A percentile compares a stretch with the other conserved stretches of the same genome.
Conservation (phyloP, 2,888 invertebrate genomes). For the Andrena praecox region DNA sequence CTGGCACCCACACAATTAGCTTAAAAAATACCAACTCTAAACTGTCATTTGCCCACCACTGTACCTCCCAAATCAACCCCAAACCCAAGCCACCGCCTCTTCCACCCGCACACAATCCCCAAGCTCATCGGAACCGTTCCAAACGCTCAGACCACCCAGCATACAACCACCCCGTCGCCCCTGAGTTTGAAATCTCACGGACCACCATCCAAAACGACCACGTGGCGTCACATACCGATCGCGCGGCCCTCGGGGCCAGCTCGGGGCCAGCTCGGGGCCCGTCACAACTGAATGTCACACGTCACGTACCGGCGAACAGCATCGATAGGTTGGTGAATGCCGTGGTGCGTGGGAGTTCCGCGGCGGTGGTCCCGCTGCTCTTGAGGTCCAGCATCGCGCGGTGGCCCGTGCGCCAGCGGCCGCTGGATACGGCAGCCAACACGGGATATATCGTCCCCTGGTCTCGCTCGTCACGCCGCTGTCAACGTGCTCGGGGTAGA, state of each 20-base stretch:
- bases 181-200: no score
- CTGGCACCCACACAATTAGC: no score
- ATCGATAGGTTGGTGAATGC: slow-evolving; percentile 98
- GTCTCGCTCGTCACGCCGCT: slow-evolving; percentile 51
- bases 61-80: no score
- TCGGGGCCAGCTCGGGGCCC: background rate
- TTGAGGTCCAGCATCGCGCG: slow-evolving; percentile 95
- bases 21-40: no score
- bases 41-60: no score
- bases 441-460: slow-evolving; percentile 25
- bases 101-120: no score
- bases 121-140: no score
- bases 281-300: background rate
- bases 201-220: no score
- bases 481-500: slow-evolving; percentile 51
- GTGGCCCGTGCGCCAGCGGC: slow-evolving; percentile 44
- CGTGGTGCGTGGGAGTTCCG: slow-evolving; percentile 95
- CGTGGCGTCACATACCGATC: no score
- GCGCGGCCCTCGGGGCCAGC: background rate
- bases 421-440: slow-evolving; percentile 37
- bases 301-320: slow-evolving; percentile 95
- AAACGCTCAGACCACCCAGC: no score
- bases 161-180: no score
- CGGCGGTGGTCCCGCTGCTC: slow-evolving; percentile 95
- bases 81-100: no score